These are phyloP conservation scores for Pimephales promelas DNA, from an alignment of 2,113 vertebrate genomes.

Conservation along the genomic window DNA sequence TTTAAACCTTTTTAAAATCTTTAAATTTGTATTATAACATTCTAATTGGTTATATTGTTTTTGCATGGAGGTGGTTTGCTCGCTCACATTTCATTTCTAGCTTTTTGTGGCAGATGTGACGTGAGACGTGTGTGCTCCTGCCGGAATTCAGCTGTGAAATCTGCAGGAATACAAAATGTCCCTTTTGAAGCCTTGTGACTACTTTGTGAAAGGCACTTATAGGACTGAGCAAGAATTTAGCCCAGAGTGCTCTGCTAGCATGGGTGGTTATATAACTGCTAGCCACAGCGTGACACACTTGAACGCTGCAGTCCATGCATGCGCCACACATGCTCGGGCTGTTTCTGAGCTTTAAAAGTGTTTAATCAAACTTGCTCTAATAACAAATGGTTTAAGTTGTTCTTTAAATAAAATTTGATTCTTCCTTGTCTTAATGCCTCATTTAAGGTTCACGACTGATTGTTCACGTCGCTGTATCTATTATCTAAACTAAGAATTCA, in stretches of 20 bases:
- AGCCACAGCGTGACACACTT: constrained; percentile 27
- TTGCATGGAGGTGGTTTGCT: constrained; percentile 11
- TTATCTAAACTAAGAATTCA: constrained; percentile 1
- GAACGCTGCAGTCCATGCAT: constrained; percentile 11
- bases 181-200: constrained; percentile 29
- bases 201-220: constrained; percentile 23
- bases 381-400: neutral
- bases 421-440: neutral
- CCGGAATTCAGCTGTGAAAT: constrained; percentile 22
- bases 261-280: constrained; percentile 37
- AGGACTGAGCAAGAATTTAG: constrained; percentile 25
- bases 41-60: neutral
- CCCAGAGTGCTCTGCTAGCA: constrained; percentile 8
- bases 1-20: neutral
- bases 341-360: neutral
- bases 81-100: constrained; percentile 36
- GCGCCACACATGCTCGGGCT: neutral
- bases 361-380: neutral
- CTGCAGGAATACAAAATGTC: constrained; percentile 24
- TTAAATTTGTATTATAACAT: too few relatives aligned
- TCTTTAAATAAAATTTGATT: neutral
- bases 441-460: neutral
- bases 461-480: neutral
- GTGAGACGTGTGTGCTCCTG: neutral
- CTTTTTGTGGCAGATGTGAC: constrained; percentile 43